Conservation (phyloP, 2,888 invertebrate species). For the Calameuta pallipes region DNA sequence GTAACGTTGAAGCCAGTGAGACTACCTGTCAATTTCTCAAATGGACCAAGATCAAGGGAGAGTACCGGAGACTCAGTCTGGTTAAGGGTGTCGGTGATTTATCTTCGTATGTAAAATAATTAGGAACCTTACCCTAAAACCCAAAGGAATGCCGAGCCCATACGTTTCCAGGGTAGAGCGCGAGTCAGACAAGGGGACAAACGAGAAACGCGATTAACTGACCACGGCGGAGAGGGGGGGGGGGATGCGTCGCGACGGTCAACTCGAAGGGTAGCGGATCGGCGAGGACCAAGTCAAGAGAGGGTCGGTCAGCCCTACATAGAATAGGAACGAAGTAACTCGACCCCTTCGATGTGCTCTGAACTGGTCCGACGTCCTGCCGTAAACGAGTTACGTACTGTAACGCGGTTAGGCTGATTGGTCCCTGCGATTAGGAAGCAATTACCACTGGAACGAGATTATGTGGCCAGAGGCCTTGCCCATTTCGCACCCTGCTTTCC, state of each 20-base stretch:
- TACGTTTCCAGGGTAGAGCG: neutral
- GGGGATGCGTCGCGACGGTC: constrained; percentile 17
- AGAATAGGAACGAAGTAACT: constrained; percentile 10
- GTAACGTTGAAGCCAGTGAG: neutral
- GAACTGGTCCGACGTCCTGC: constrained; percentile 28
- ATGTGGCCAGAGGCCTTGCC: constrained; percentile 35
- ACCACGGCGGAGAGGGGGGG: constrained; percentile 17
- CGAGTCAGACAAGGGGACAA: constrained; percentile 20
- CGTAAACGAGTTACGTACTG: constrained; percentile 42
- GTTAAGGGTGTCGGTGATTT: neutral
- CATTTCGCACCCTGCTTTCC: constrained; percentile 27
- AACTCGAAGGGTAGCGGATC: constrained; percentile 21
- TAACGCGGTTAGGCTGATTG: constrained; percentile 48
- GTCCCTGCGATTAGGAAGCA: constrained; percentile 48
- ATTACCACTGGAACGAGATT: constrained; percentile 47
- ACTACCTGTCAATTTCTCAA: neutral
- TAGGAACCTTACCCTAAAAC: neutral
- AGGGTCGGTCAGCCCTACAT: constrained; percentile 9
- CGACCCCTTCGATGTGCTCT: constrained; percentile 15
- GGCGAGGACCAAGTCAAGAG: constrained; percentile 21
- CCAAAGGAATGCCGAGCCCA: constrained; percentile 1
- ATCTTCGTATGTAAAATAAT: constrained; percentile 8
- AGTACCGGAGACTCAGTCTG: neutral
- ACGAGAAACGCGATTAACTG: constrained; percentile 35
- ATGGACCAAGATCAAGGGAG: neutral